phyloP scores from a whole-genome alignment of 2,797 vertebrate genomes.

The Pygocentrus nattereri region DNA sequence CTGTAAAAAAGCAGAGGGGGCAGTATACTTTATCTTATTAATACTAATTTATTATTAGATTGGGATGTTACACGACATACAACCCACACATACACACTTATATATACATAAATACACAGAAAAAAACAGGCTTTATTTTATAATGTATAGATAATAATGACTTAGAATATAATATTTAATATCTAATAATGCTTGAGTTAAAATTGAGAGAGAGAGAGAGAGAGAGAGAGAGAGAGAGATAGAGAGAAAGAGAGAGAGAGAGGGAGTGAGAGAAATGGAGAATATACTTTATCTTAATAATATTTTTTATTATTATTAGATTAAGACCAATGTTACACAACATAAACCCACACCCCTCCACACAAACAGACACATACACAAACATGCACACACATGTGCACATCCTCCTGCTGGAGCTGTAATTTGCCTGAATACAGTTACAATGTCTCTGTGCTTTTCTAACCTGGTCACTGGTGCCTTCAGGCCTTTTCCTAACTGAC shows the following conservation, averaged over 20 bases:
- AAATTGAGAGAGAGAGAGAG: no score
- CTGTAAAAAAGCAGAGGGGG: no score
- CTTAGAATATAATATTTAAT: no score
- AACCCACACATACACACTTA: conserved; percentile 24
- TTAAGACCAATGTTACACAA: not conserved
- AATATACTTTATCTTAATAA: not conserved
- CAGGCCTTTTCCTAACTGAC: conserved; percentile 56
- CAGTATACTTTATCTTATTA: no score
- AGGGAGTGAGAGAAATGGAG: not conserved
- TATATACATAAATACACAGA: conserved; percentile 21
- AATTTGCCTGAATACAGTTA: conserved; percentile 69
- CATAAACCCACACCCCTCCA: conserved; percentile 37
- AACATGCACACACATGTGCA: conserved; percentile 13
- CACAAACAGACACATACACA: conserved; percentile 20
- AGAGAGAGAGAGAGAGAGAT: not conserved
- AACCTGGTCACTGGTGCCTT: conserved; percentile 66
- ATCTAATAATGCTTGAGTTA: no score
- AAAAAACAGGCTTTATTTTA: no score
- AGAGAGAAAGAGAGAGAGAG: no score
- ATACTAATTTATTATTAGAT: no score
- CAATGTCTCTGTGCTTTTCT: conserved; percentile 61
- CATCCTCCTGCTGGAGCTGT: conserved; percentile 27
- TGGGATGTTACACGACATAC: not conserved
- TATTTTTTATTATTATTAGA: not conserved
- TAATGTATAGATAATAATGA: no score